Conservation (phyloP, 2,113 vertebrate genomes). For the Phrynocephalus versicolor region DNA sequence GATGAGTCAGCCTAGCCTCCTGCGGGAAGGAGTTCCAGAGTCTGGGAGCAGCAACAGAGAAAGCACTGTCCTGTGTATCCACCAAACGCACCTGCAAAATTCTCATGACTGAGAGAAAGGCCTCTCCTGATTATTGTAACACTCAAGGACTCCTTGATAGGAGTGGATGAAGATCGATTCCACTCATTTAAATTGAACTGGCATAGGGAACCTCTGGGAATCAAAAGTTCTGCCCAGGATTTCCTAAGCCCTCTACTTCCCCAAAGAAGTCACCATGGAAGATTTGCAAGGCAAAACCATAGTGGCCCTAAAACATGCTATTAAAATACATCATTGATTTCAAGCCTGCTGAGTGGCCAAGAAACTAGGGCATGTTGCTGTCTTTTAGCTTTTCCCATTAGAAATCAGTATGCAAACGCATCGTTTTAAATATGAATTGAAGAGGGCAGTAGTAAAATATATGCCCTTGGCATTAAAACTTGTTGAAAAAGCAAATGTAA, state of each 20-base stretch:
- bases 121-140: too few relatives aligned
- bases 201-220: background rate
- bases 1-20: too few relatives aligned
- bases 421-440: background rate
- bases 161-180: background rate
- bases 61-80: too few relatives aligned
- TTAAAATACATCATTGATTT: conserved; percentile 2
- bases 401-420: background rate
- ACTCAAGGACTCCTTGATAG: background rate
- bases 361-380: background rate
- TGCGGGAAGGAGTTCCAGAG: too few relatives aligned
- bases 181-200: background rate
- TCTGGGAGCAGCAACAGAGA: too few relatives aligned
- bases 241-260: background rate
- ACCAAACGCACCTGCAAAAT: too few relatives aligned
- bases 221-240: background rate
- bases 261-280: background rate
- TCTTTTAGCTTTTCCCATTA: background rate
- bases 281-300: background rate
- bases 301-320: conserved; percentile 2
- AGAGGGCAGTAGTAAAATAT: background rate
- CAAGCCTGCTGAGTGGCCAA: background rate
- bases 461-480: background rate
- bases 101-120: too few relatives aligned
- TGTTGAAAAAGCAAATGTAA: background rate